Evolutionary conservation across 2,797 vertebrate genomes (phyloP).

Genomic region (Cephalopachus bancanus): DNA sequence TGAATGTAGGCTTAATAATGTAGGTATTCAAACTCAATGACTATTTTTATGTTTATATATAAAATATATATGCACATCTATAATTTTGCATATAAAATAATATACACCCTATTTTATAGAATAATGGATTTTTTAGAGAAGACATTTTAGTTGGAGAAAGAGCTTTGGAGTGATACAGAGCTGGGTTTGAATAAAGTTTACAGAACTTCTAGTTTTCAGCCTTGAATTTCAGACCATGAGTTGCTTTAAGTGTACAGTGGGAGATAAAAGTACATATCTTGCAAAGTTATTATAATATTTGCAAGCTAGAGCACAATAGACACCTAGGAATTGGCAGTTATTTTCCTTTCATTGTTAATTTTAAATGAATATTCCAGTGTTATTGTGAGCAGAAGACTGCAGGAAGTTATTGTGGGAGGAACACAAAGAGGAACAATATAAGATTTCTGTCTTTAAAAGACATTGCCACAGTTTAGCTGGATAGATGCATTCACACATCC

Average conservation of each 20-base stretch:
- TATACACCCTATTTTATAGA: conserved; percentile 12
- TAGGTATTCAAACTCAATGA: not conserved
- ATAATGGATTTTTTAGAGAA: conserved; percentile 46
- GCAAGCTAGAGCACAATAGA: conserved; percentile 53
- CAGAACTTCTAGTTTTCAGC: not conserved
- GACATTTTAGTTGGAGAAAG: conserved; percentile 25
- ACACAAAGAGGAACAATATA: not conserved
- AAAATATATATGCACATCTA: not conserved
- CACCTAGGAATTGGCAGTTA: conserved; percentile 51
- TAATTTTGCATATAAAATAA: not conserved
- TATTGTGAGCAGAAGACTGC: conserved; percentile 50
- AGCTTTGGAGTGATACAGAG: not conserved
- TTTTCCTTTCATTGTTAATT: conserved; percentile 55
- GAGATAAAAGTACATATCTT: conserved; percentile 42
- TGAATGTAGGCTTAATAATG: not conserved
- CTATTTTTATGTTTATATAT: conserved; percentile 9
- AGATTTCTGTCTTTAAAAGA: not conserved
- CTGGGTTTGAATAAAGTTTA: conserved; percentile 41
- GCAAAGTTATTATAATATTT: conserved; percentile 42
- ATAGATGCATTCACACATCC: not conserved
- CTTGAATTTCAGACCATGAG: conserved; percentile 25
- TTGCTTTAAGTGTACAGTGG: conserved; percentile 5
- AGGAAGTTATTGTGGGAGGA: conserved; percentile 19
- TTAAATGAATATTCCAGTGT: conserved; percentile 51
- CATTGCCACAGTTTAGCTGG: conserved; percentile 2